Evolutionary conservation across 2,113 vertebrate species (phyloP).

Genomic region (Nothocercus nigrocapillus): DNA sequence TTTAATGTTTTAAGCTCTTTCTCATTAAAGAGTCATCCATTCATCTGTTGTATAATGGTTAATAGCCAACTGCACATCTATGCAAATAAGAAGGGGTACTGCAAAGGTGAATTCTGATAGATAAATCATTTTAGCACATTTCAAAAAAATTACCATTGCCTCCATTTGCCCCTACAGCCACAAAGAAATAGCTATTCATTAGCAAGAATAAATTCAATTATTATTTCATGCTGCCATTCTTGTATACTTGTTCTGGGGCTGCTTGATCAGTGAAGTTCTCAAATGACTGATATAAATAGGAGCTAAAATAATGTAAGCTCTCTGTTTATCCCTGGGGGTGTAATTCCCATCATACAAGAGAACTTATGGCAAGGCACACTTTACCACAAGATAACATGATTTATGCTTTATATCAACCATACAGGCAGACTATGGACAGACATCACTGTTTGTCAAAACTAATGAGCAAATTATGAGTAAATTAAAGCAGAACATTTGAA

Average conservation of each 20-base stretch:
- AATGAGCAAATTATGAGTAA: slow-evolving; percentile 45
- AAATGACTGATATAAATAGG: background rate
- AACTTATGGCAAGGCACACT: slow-evolving; percentile 34
- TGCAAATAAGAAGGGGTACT: background rate
- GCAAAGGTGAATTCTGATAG: background rate
- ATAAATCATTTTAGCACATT: background rate
- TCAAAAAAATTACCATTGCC: background rate
- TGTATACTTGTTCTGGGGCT: background rate
- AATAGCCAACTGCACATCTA: background rate
- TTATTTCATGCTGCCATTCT: background rate
- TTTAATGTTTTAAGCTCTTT: background rate
- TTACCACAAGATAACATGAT: slow-evolving; percentile 68
- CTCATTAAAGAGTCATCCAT: background rate
- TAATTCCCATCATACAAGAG: slow-evolving; percentile 4
- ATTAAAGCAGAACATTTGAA: slow-evolving; percentile 40
- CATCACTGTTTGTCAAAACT: slow-evolving; percentile 50
- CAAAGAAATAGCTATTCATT: background rate
- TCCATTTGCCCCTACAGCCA: background rate
- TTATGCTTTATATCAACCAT: slow-evolving; percentile 57
- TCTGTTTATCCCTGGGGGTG: slow-evolving; percentile 15
- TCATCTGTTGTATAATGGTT: background rate
- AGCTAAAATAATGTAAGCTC: background rate
- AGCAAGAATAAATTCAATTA: background rate
- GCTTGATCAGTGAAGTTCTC: background rate
- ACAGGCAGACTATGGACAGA: slow-evolving; percentile 49